Evolutionary conservation across 1,140 invertebrate species (phyloP).

Genomic region (Eupeodes corollae): DNA sequence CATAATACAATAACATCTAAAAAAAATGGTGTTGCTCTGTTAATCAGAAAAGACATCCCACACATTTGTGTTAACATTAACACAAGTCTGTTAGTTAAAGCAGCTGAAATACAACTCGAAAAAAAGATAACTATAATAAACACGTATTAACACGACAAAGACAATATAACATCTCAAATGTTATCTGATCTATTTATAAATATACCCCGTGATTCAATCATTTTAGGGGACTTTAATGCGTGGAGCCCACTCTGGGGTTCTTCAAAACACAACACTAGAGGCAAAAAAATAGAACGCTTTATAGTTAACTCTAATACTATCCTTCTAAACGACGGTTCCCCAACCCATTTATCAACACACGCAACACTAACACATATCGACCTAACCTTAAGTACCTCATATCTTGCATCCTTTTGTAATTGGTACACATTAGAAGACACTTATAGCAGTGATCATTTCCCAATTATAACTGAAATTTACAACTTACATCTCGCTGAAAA

Average conservation of each 20-base stretch:
- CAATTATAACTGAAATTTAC: conserved; percentile 2
- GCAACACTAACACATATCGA: conserved; percentile 6
- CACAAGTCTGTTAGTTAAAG: background rate
- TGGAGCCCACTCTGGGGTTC: conserved; percentile 8
- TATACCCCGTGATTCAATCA: background rate
- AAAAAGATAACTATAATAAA: background rate
- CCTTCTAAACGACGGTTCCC: conserved; percentile 1
- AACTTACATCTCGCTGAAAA: background rate
- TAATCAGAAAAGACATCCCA: too few relatives aligned
- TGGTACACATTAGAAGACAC: conserved; percentile 3
- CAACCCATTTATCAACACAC: conserved; percentile 6
- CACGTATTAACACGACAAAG: conserved; percentile 3
- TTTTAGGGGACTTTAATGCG: conserved; percentile 6
- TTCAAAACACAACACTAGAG: background rate
- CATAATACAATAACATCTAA: too few relatives aligned
- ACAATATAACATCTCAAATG: background rate
- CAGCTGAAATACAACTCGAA: background rate
- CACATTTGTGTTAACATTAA: background rate
- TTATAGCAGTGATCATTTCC: conserved; percentile 5
- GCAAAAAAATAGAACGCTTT: conserved; percentile 5
- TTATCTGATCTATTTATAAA: background rate
- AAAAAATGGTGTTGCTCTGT: too few relatives aligned
- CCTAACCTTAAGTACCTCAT: conserved; percentile 4
- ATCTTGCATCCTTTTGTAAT: background rate
- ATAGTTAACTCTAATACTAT: background rate